Percentiles rank a stretch among this genome's conserved stretches.
These are phyloP conservation scores for Leucozona laternaria DNA, from an alignment of 2,888 invertebrate species.

Conservation along the genomic window DNA sequence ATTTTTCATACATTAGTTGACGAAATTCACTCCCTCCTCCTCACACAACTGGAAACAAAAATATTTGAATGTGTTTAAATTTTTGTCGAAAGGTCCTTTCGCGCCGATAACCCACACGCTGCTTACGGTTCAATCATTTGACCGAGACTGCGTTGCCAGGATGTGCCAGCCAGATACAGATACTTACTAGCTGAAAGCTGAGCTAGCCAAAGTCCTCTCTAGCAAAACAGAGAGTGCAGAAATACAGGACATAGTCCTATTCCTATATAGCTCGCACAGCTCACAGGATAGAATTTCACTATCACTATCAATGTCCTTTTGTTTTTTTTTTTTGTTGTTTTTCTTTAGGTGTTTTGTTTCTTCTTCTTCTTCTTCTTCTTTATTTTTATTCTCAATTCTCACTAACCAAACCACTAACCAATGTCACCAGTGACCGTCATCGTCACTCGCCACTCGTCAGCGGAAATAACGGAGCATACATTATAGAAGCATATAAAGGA, in stretches of 20 bases:
- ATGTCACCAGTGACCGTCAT: constrained; percentile 29
- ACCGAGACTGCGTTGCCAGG: constrained; percentile 73
- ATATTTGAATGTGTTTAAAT: neutral
- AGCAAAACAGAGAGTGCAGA: constrained; percentile 34
- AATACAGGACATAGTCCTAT: constrained; percentile 45
- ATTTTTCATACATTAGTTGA: constrained; percentile 60
- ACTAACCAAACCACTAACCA: no score
- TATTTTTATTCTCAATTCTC: constrained; percentile 27
- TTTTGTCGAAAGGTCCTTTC: constrained; percentile 18
- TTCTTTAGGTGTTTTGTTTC: constrained; percentile 18
- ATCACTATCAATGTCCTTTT: constrained; percentile 67
- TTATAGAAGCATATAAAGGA: constrained; percentile 24
- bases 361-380: no score
- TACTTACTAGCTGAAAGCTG: no score
- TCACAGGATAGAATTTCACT: constrained; percentile 65
- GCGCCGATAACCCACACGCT: constrained; percentile 48
- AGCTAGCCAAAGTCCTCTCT: constrained; percentile 63
- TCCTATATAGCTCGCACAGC: neutral
- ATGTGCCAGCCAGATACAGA: constrained; percentile 39
- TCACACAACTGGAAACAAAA: neutral
- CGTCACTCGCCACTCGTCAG: constrained; percentile 10
- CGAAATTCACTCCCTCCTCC: neutral
- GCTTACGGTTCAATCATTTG: constrained; percentile 67
- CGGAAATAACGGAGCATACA: constrained; percentile 29
- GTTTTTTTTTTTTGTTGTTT: constrained; percentile 5